Conservation (phyloP, 2,113 vertebrate species). For the Osmerus mordax region DNA sequence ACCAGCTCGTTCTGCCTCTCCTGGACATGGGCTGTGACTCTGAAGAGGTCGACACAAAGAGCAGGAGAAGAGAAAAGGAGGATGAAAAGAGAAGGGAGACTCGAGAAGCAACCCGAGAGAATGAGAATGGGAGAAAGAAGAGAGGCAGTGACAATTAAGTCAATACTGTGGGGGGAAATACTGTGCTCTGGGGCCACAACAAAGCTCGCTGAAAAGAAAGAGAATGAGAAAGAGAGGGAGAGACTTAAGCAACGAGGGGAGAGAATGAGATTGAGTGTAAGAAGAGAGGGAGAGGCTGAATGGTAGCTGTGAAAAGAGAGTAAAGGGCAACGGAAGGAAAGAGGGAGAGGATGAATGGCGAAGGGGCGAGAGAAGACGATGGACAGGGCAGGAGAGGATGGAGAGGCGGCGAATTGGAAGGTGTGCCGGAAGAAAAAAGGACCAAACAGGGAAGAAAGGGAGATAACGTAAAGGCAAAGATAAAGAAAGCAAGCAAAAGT, state of each 20-base stretch:
- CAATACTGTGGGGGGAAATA: too few species aligned
- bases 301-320: conserved; percentile 44
- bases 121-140: neutral
- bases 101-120: conserved; percentile 10
- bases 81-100: neutral
- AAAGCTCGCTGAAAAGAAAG: neutral
- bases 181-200: too few species aligned
- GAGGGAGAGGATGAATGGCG: neutral
- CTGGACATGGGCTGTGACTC: neutral
- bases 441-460: conserved; percentile 12
- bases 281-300: conserved; percentile 46
- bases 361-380: neutral
- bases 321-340: neutral
- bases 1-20: conserved; percentile 17
- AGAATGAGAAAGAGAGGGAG: conserved; percentile 12
- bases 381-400: neutral
- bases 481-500: too few species aligned
- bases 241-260: neutral
- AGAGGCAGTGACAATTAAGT: neutral
- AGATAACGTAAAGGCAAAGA: conserved; percentile 46
- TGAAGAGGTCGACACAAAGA: too few species aligned
- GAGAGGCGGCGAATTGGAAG: neutral
- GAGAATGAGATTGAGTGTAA: conserved; percentile 21
- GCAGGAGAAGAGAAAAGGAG: too few species aligned
- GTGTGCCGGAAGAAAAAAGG: conserved; percentile 15